A percentile compares a stretch with the other conserved stretches of the same genome.
phyloP scores from a whole-genome alignment of 2,888 invertebrate genomes.

The Ypsolopha scabrella region DNA sequence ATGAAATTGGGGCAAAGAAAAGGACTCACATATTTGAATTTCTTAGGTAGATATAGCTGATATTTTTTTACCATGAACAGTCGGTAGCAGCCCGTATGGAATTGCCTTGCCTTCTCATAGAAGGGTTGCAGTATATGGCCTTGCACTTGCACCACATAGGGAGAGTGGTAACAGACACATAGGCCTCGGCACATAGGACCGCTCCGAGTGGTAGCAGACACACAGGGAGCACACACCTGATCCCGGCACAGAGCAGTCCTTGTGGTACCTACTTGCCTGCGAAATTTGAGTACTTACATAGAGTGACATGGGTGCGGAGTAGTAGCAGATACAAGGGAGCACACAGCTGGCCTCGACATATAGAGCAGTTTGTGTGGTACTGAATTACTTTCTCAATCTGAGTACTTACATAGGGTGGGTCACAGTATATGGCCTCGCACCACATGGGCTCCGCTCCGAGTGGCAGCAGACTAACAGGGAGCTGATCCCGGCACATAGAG shows the following conservation, averaged over 20 bases:
- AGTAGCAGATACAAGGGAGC: slow-evolving; percentile 91
- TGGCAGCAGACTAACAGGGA: slow-evolving; percentile 89
- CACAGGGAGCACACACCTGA: slow-evolving; percentile 88
- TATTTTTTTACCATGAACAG: too few species aligned
- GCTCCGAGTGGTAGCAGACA: slow-evolving; percentile 87
- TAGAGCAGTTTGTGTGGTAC: slow-evolving; percentile 53
- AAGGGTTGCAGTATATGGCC: slow-evolving; percentile 87
- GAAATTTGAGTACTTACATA: too few species aligned
- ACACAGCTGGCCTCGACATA: slow-evolving; percentile 87
- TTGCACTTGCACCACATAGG: too few species aligned
- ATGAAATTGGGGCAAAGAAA: too few species aligned
- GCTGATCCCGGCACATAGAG: slow-evolving; percentile 87
- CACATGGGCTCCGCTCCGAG: slow-evolving; percentile 86
- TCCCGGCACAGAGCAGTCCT: slow-evolving; percentile 74
- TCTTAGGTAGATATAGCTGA: too few species aligned
- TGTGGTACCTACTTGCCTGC: neutral
- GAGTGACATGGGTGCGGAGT: slow-evolving; percentile 86
- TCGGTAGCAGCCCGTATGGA: neutral
- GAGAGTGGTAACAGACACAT: too few species aligned
- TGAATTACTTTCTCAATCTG: slow-evolving; percentile 37
- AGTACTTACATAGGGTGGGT: slow-evolving; percentile 84
- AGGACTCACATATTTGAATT: too few species aligned
- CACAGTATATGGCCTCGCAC: slow-evolving; percentile 90
- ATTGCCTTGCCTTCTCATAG: slow-evolving; percentile 23
- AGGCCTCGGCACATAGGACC: too few species aligned